These are phyloP conservation scores for Neodiprion lecontei DNA, from an alignment of 1,140 invertebrate species.

Conservation along the genomic window DNA sequence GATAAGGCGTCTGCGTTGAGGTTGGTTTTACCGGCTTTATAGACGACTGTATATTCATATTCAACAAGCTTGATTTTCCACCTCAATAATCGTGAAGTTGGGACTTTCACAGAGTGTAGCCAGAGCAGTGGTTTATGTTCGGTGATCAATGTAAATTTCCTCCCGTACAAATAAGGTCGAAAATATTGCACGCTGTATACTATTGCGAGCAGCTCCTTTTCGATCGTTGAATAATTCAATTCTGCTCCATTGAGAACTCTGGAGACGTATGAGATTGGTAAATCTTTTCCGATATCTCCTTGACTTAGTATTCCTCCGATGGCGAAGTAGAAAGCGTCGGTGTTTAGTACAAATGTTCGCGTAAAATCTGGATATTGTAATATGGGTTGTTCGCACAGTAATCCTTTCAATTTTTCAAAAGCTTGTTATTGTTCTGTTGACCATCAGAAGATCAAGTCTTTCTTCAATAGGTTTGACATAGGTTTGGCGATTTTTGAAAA, in stretches of 20 bases:
- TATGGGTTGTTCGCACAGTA: conserved; percentile 16
- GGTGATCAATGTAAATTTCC: conserved; percentile 21
- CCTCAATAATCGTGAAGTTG: conserved; percentile 39
- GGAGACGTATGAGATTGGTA: conserved; percentile 35
- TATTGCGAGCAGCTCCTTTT: conserved; percentile 32
- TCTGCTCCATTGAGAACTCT: conserved; percentile 35
- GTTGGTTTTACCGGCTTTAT: conserved; percentile 30
- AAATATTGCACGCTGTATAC: conserved; percentile 15
- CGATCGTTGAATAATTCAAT: conserved; percentile 48
- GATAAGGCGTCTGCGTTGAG: conserved; percentile 27
- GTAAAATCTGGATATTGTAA: conserved; percentile 12
- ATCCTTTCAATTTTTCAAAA: conserved; percentile 32
- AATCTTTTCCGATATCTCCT: conserved; percentile 18
- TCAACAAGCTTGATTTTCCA: conserved; percentile 49
- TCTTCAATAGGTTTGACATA: conserved; percentile 32
- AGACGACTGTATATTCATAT: conserved; percentile 47
- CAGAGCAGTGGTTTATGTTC: conserved; percentile 47
- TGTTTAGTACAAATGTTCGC: neutral
- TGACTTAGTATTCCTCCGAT: conserved; percentile 28
- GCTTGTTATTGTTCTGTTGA: conserved; percentile 23
- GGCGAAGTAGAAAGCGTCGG: conserved; percentile 24
- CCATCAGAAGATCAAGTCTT: conserved; percentile 26
- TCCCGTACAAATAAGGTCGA: conserved; percentile 21
- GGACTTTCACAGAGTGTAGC: conserved; percentile 45
- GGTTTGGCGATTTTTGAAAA: conserved; percentile 37